Evolutionary conservation across 2,113 vertebrate species (phyloP).

Genomic region (Leptobrachium ailaonicum): DNA sequence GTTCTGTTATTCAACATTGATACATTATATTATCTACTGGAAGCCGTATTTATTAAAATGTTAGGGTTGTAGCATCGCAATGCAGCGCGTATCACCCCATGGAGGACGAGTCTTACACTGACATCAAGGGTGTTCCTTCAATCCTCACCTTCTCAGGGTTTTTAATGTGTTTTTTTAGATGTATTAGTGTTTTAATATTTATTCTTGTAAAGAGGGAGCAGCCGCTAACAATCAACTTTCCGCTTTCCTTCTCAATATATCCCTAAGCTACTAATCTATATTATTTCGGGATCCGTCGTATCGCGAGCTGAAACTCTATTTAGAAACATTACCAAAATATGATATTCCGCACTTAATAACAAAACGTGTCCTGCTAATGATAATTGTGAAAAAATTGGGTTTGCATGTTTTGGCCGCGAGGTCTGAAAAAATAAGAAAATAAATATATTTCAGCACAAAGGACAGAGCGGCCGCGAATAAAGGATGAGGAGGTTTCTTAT

Average conservation of each 20-base stretch:
- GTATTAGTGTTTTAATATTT: not conserved
- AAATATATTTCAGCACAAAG: not conserved
- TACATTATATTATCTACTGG: too few species aligned
- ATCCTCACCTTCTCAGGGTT: not conserved
- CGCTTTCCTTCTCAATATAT: not conserved
- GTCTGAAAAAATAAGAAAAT: not conserved
- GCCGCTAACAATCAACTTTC: not conserved
- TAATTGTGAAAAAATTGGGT: not conserved
- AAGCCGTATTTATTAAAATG: too few species aligned
- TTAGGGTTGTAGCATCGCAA: too few species aligned
- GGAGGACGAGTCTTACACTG: too few species aligned
- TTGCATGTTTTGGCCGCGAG: not conserved
- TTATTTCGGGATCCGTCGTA: not conserved
- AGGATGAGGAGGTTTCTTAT: conserved; percentile 9
- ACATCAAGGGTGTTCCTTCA: too few species aligned
- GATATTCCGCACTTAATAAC: conserved; percentile 1
- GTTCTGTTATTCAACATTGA: too few species aligned
- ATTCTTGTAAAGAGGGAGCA: not conserved
- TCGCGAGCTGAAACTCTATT: not conserved
- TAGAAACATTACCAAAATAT: not conserved
- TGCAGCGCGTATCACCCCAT: too few species aligned
- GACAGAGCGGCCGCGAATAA: not conserved
- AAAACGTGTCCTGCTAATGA: not conserved
- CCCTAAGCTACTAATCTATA: not conserved
- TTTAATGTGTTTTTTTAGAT: not conserved